These are phyloP conservation scores for Brienomyrus longianalis DNA, from an alignment of 2,113 vertebrate species.

Conservation along the genomic window DNA sequence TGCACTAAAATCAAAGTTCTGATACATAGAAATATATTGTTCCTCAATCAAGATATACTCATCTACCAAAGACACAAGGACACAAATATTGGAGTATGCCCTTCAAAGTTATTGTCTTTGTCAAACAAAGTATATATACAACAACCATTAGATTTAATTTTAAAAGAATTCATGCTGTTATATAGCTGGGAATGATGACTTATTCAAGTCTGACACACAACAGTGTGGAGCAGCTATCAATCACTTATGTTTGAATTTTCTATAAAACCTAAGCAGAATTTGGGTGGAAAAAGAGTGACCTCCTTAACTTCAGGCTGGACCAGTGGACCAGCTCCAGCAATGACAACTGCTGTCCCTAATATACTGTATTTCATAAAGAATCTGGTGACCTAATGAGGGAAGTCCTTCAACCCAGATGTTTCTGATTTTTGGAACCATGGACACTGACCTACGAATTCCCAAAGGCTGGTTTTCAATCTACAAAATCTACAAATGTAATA, in stretches of 20 bases:
- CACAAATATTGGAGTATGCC: neutral
- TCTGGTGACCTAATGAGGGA: conserved; percentile 36
- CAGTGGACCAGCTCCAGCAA: neutral
- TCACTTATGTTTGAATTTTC: neutral
- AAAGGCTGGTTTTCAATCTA: neutral
- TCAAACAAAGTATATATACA: neutral
- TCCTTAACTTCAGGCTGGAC: neutral
- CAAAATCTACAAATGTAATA: neutral
- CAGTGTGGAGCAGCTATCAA: neutral
- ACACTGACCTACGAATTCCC: conserved; percentile 36
- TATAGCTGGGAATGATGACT: neutral
- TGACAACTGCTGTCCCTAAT: neutral
- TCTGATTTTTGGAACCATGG: conserved; percentile 34
- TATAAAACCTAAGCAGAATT: neutral
- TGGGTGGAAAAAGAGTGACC: neutral
- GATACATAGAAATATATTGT: neutral
- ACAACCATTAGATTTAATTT: neutral
- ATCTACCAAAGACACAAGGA: neutral
- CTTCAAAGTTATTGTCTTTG: neutral
- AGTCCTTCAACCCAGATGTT: conserved; percentile 45
- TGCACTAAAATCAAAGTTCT: neutral
- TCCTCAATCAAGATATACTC: neutral
- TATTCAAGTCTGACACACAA: neutral
- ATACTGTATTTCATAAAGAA: conserved; percentile 7
- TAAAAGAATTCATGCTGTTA: neutral